Conservation (phyloP, 1,140 invertebrate species). For the Octopus bimaculoides region DNA sequence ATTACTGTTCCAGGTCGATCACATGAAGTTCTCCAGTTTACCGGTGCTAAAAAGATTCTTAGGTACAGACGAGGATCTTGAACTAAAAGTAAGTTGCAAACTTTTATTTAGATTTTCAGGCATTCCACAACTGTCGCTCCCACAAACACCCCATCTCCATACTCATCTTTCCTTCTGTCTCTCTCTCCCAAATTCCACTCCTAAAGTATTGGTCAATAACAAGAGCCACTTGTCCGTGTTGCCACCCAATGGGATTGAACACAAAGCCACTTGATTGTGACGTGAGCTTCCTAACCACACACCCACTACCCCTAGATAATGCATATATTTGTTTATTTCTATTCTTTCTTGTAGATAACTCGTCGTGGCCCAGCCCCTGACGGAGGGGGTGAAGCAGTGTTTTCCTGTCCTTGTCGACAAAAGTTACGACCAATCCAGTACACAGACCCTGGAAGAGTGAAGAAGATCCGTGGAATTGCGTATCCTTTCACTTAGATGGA, state of each 20-base stretch:
- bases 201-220: neutral
- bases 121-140: too few species aligned
- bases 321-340: slow-evolving; percentile 6
- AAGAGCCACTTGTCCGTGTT: too few species aligned
- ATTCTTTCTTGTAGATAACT: slow-evolving; percentile 55
- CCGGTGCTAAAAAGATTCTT: slow-evolving; percentile 75
- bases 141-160: too few species aligned
- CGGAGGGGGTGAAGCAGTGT: slow-evolving; percentile 87
- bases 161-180: too few species aligned
- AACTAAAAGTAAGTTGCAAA: slow-evolving; percentile 69
- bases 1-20: slow-evolving; percentile 66
- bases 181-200: too few species aligned
- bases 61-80: slow-evolving; percentile 82
- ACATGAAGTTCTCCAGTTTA: slow-evolving; percentile 76
- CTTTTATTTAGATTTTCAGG: neutral
- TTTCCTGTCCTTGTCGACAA: slow-evolving; percentile 79
- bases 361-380: slow-evolving; percentile 81
- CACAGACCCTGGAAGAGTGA: slow-evolving; percentile 84
- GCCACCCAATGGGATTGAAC: too few species aligned
- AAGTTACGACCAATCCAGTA: slow-evolving; percentile 66
- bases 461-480: slow-evolving; percentile 85
- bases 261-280: too few species aligned
- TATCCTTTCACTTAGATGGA: slow-evolving; percentile 49
- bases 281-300: neutral
- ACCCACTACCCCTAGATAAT: neutral